Evolutionary conservation across 2,888 invertebrate species (phyloP), one percentile per base, ranked within the genome.

Genomic region (Catotricha subobsoleta): DNA sequence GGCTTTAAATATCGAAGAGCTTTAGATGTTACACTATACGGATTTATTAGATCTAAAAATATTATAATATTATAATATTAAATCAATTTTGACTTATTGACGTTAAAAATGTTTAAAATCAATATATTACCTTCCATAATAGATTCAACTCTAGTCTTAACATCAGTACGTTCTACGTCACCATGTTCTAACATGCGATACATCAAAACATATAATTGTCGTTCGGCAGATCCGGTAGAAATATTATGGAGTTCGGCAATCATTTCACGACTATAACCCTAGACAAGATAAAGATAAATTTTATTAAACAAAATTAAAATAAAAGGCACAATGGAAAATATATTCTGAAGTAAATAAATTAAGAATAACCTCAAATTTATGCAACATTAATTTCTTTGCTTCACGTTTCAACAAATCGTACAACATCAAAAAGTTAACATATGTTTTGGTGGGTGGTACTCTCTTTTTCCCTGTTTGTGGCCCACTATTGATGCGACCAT

Each of bases 401-500:
- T 63, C 63, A 3, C 64, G 55, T 44, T 63, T 63, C 2, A 64
- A 51, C 19, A 62, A 50, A 50, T 64, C 63, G 40, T 64, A 63
- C 18, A 62, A 52, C 37, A 64, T 52, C 28, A 63, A 47, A 40
- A 62, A 60, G 36, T 62, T 60, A 2, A 63, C 61, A 48, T 62
- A 63, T 2, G 64, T 56, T 40, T 61, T 60, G 1, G 63, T 62
- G 25, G 60, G 59, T 12, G 64, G 63, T 19, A 56, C 52, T 8
- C 60, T 54, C 48, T 64, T 63, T 33, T 59, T 60, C 3, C 63
- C 63, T 1, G 60, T 57, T 25, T 55, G 54, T n/a, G 58, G 56
- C 33, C 16, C 10, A 2, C 21, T n/a, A 5, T 30, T 30, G 19
- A 25, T 18, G 15, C 55, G 51, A 2, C 59, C 59, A 46, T 58